Percentiles rank a stretch among this genome's conserved stretches.
Evolutionary conservation across 2,113 vertebrate species (phyloP).

Genomic region (Phylloscopus trochilus): DNA sequence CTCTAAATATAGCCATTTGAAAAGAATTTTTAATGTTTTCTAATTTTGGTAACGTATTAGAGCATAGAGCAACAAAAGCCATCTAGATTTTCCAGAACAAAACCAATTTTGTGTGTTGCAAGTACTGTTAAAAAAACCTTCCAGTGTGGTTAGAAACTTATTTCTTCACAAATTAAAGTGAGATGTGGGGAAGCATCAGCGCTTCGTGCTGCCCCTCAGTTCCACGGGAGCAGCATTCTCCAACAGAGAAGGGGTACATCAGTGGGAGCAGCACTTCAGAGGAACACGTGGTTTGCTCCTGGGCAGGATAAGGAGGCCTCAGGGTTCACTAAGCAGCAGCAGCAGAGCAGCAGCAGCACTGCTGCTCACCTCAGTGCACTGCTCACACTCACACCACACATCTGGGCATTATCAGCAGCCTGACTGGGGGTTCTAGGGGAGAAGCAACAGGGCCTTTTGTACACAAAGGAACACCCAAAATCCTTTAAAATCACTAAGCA

Average conservation of each 20-base stretch:
- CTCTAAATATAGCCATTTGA: neutral
- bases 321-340: neutral
- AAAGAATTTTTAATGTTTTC: neutral
- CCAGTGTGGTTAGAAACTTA: neutral
- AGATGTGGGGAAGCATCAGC: neutral
- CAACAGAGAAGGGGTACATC: rapidly evolving
- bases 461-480: neutral
- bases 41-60: neutral
- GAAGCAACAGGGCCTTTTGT: neutral
- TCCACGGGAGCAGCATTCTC: neutral
- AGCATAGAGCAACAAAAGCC: neutral
- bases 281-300: neutral
- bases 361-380: neutral
- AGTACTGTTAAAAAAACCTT: neutral
- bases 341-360: neutral
- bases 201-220: neutral
- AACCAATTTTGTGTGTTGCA: neutral
- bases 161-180: neutral
- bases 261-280: neutral
- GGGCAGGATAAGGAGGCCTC: neutral
- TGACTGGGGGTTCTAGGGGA: neutral
- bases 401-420: neutral
- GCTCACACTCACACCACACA: rapidly evolving
- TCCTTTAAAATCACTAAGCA: neutral
- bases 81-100: neutral